Conservation (phyloP, 2,888 invertebrate genomes). For the Microctonus aethiopoides region DNA sequence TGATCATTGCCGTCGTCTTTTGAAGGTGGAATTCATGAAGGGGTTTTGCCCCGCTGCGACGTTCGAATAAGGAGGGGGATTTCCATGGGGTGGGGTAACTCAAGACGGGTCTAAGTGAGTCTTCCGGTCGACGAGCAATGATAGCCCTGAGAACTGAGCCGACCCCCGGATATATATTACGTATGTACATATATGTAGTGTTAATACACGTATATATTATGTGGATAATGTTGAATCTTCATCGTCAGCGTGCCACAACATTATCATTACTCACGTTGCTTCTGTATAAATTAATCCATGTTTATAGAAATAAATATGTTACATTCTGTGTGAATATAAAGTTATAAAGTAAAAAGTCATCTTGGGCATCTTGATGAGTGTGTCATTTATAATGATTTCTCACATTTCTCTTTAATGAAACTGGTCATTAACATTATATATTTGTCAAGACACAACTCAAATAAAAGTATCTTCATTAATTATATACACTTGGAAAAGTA, state of each 20-base stretch:
- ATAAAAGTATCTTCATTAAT: not conserved
- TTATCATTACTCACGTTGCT: slow-evolving; percentile 49
- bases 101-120: slow-evolving; percentile 68
- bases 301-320: not conserved
- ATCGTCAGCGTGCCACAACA: slow-evolving; percentile 57
- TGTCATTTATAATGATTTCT: not conserved
- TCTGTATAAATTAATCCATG: slow-evolving; percentile 9
- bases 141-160: slow-evolving; percentile 68
- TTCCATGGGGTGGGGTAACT: slow-evolving; percentile 61
- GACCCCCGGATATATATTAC: slow-evolving; percentile 65
- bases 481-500: not conserved
- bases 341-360: not conserved
- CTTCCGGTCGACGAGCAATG: slow-evolving; percentile 66
- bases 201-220: slow-evolving; percentile 41
- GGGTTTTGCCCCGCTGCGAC: slow-evolving; percentile 6
- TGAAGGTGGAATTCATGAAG: slow-evolving; percentile 2
- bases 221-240: slow-evolving; percentile 42
- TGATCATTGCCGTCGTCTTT: not conserved
- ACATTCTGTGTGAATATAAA: no score
- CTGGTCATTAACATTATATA: no score
- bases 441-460: no score
- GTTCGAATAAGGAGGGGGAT: not conserved
- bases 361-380: not conserved
- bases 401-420: not conserved
- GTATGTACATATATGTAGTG: slow-evolving; percentile 53